phyloP scores from a whole-genome alignment of 2,888 invertebrate species.

The Anorthoa munda region DNA sequence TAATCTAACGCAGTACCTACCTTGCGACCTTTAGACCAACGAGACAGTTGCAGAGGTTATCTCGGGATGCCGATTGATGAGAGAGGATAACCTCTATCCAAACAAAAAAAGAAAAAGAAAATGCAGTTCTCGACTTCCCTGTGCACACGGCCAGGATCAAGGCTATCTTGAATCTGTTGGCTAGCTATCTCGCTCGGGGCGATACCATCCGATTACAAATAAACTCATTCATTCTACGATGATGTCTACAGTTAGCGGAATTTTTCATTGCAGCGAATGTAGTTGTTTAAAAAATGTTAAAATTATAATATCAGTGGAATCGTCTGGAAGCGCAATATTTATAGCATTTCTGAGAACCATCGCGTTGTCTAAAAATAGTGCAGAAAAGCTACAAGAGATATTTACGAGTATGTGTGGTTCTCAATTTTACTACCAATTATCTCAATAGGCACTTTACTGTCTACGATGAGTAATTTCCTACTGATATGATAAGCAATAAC shows the following conservation, averaged over 20 bases:
- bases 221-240: constrained; percentile 1
- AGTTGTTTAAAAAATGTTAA: constrained; percentile 47
- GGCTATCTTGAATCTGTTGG: constrained; percentile 13
- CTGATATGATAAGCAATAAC: not conserved
- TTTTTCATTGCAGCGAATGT: constrained; percentile 22
- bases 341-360: constrained; percentile 31
- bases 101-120: too few species aligned
- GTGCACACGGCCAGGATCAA: not conserved
- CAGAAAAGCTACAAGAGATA: constrained; percentile 13
- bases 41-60: too few species aligned
- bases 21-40: too few species aligned
- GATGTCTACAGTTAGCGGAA: constrained; percentile 13
- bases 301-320: constrained; percentile 35
- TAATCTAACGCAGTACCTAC: too few species aligned
- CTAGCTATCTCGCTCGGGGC: not conserved
- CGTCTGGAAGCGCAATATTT: constrained; percentile 34
- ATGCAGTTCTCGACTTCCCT: too few species aligned
- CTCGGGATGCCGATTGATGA: too few species aligned
- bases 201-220: constrained; percentile 3
- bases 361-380: constrained; percentile 30
- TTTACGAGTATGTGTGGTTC: not conserved
- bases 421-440: not conserved
- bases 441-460: not conserved
- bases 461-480: not conserved
- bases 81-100: too few species aligned